These are phyloP conservation scores for Daktulosphaira vitifoliae DNA, from an alignment of 1,140 invertebrate species.

Conservation along the genomic window DNA sequence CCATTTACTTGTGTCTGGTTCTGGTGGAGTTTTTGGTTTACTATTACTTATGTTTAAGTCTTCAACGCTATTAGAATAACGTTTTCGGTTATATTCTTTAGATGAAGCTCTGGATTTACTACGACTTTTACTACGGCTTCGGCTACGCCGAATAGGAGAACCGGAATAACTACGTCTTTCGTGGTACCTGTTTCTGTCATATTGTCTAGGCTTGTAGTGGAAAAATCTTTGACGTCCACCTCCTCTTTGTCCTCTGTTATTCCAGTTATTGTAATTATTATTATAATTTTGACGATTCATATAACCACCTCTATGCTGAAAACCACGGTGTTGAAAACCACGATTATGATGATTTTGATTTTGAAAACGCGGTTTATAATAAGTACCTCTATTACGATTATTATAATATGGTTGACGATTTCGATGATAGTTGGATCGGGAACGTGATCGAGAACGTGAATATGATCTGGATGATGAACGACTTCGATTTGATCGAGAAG, in stretches of 20 bases:
- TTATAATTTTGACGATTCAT: slow-evolving; percentile 23
- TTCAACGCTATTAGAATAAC: slow-evolving; percentile 21
- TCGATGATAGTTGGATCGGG: slow-evolving; percentile 24
- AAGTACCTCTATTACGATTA: slow-evolving; percentile 31
- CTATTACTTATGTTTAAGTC: slow-evolving; percentile 6
- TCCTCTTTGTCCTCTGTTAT: slow-evolving; percentile 29
- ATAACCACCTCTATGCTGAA: slow-evolving; percentile 26
- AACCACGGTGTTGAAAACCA: slow-evolving; percentile 30
- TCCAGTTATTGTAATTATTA: slow-evolving; percentile 32
- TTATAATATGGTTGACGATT: slow-evolving; percentile 14
- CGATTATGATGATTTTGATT: slow-evolving; percentile 31
- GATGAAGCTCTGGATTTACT: slow-evolving; percentile 13
- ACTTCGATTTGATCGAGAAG: slow-evolving; percentile 25
- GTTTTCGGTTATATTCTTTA: slow-evolving; percentile 24
- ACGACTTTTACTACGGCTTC: slow-evolving; percentile 20
- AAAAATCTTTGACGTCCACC: slow-evolving; percentile 29
- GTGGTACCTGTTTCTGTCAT: slow-evolving; percentile 17
- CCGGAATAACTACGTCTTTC: slow-evolving; percentile 20
- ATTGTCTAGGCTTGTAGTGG: slow-evolving; percentile 28
- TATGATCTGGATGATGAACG: slow-evolving; percentile 30
- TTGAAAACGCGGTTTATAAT: slow-evolving; percentile 35
- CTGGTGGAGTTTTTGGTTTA: slow-evolving; percentile 23
- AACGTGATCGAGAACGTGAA: slow-evolving; percentile 27
- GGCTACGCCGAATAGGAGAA: slow-evolving; percentile 19
- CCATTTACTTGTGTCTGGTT: slow-evolving; percentile 21